These are phyloP conservation scores for Cyclargus thomasi DNA, from an alignment of 1,140 invertebrate species.

Conservation along the genomic window DNA sequence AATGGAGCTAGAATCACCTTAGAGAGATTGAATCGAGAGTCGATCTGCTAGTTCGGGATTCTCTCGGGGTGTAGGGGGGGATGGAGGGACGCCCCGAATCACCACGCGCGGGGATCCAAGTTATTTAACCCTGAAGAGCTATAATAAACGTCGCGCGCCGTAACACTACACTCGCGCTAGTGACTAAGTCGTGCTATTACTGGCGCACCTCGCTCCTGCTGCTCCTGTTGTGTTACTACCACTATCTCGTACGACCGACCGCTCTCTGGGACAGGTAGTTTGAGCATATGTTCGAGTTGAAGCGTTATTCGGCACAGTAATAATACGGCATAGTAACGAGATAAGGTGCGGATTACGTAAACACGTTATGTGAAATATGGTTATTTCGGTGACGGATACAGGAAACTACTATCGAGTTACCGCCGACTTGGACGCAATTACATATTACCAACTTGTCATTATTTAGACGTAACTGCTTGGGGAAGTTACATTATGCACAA, in stretches of 20 bases:
- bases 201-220: background rate
- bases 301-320: background rate
- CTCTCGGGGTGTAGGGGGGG: too few relatives aligned
- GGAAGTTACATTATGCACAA: background rate
- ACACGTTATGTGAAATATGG: background rate
- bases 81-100: too few relatives aligned
- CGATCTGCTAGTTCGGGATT: too few relatives aligned
- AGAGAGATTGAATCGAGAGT: background rate
- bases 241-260: background rate
- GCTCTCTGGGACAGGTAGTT: background rate
- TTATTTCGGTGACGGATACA: background rate
- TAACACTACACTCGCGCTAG: slow-evolving; percentile 2
- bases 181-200: background rate
- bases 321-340: background rate
- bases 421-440: background rate
- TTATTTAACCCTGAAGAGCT: background rate
- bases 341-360: background rate
- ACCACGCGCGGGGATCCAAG: background rate
- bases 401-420: background rate
- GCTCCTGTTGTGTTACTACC: background rate
- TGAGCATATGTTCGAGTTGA: background rate
- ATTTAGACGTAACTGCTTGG: background rate
- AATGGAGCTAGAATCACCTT: too few relatives aligned
- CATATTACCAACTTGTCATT: background rate
- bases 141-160: background rate